Conservation (phyloP, 1,140 invertebrate species). For the Platyscapa corneri region DNA sequence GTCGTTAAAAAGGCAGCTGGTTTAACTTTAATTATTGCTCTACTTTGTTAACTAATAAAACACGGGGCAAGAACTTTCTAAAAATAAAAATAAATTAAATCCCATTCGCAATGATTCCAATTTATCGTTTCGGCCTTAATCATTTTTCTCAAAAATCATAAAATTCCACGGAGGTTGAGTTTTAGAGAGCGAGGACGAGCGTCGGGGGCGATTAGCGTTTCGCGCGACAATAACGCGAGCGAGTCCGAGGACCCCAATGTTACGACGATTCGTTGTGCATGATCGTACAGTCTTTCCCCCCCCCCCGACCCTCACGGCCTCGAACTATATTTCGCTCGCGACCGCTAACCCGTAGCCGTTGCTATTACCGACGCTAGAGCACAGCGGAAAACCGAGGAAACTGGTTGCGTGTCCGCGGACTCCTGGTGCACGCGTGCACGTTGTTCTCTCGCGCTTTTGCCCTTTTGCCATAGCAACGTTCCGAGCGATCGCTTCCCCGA, state of each 20-base stretch:
- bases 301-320: background rate
- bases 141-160: too few relatives aligned
- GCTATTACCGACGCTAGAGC: background rate
- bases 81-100: background rate
- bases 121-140: background rate
- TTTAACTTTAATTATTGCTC: background rate
- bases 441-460: background rate
- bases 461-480: background rate
- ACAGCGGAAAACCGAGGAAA: background rate
- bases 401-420: too few relatives aligned
- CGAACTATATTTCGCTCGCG: background rate
- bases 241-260: background rate
- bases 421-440: background rate
- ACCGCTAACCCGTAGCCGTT: background rate
- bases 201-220: too few relatives aligned
- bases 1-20: background rate
- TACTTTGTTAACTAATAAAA: background rate
- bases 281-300: background rate
- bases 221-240: too few relatives aligned
- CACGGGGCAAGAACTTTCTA: background rate
- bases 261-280: background rate
- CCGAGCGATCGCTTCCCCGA: background rate
- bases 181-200: too few relatives aligned
- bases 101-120: background rate
- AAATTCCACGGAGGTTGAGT: too few relatives aligned